phyloP scores from a whole-genome alignment of 2,797 vertebrate species.

The Sebastes cheni region DNA sequence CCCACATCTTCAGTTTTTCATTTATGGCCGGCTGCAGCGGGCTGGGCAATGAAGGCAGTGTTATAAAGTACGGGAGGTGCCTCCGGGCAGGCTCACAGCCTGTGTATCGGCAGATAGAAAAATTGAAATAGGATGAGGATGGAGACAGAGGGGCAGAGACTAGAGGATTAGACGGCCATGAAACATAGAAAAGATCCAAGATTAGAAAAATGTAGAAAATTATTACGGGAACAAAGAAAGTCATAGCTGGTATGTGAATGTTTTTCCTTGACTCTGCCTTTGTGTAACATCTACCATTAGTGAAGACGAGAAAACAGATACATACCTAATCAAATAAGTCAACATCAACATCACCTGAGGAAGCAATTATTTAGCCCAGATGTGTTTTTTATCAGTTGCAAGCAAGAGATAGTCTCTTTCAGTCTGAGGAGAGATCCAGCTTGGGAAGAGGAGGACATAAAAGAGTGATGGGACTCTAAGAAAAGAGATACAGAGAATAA shows the following conservation, averaged over 20 bases:
- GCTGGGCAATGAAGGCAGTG: constrained; percentile 68
- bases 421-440: background rate
- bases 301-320: background rate
- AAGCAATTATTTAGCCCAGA: background rate
- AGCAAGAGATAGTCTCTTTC: background rate
- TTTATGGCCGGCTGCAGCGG: constrained; percentile 65
- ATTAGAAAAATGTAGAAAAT: constrained; percentile 45
- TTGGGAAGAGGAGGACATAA: background rate
- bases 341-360: background rate
- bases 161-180: constrained; percentile 53
- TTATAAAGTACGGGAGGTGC: constrained; percentile 71
- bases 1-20: constrained; percentile 60
- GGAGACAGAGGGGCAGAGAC: constrained; percentile 42
- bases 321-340: constrained; percentile 21
- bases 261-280: background rate
- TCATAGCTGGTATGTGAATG: background rate
- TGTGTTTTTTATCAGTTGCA: background rate
- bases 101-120: constrained; percentile 58
- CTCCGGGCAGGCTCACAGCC: constrained; percentile 60
- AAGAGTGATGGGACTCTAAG: constrained; percentile 1
- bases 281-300: background rate
- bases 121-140: constrained; percentile 64
- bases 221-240: constrained; percentile 26
- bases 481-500: constrained; percentile 4
- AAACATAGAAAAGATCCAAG: constrained; percentile 55